These are phyloP conservation scores for Formica exsecta DNA, from an alignment of 1,140 invertebrate genomes.

Conservation along the genomic window DNA sequence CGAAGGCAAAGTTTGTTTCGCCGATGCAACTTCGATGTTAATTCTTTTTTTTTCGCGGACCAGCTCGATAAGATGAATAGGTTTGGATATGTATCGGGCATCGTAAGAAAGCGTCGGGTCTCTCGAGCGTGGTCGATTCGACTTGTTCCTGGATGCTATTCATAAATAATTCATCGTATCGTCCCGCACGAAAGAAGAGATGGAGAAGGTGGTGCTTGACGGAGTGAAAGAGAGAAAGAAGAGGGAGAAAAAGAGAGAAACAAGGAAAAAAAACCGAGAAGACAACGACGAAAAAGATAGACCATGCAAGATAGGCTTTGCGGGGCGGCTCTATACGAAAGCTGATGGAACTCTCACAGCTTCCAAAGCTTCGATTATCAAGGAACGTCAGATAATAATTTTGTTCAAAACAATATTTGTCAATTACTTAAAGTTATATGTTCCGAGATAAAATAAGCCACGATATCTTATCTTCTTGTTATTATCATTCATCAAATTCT, in stretches of 20 bases:
- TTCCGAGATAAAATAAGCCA: neutral
- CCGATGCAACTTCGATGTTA: constrained; percentile 41
- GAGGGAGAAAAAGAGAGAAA: neutral
- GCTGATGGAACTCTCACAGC: constrained; percentile 6
- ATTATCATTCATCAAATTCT: constrained; percentile 8
- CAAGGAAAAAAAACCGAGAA: neutral
- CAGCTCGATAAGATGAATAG: constrained; percentile 67
- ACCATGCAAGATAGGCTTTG: constrained; percentile 26
- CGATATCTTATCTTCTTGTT: neutral
- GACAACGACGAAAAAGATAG: neutral
- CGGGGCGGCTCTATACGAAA: constrained; percentile 34
- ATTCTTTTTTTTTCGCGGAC: constrained; percentile 48
- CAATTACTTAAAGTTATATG: neutral
- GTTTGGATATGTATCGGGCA: constrained; percentile 66
- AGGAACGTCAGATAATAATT: neutral
- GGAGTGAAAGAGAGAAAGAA: neutral
- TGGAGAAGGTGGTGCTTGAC: constrained; percentile 31
- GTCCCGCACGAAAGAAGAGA: constrained; percentile 39
- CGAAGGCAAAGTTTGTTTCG: neutral
- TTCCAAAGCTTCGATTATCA: neutral
- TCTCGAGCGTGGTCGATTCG: constrained; percentile 66
- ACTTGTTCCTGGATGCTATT: constrained; percentile 73
- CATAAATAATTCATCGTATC: constrained; percentile 80
- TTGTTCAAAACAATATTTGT: constrained; percentile 21
- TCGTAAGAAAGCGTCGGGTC: constrained; percentile 53